Base-by-base conservation (phyloP, 1,140 invertebrate genomes). In the Trialeurodes vaporariorum region DNA sequence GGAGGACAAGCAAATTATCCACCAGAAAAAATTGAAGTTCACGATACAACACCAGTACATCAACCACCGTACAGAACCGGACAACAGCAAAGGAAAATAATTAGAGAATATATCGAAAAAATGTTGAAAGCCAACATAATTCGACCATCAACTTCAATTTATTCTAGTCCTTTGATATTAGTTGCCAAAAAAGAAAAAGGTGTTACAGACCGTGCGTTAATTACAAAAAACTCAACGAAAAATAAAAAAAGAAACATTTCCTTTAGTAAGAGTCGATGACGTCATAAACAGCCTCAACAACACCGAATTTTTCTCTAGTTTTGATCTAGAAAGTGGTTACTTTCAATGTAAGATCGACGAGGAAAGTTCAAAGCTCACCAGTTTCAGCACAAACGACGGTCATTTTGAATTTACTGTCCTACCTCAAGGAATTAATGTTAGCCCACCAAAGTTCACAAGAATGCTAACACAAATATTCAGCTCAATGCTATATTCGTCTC, bases 221-320 rank as follows among this genome's bases (percentile, higher is more conserved):
- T n/a, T n/a, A n/a, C n/a, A n/a, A n/a, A n/a, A n/a, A n/a, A n/a
- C n/a, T n/a, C n/a, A n/a, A n/a, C n/a, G n/a, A n/a, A n/a, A n/a
- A n/a, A n/a, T n/a, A n/a, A n/a, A n/a, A n/a, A n/a, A n/a, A n/a
- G 82, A 85, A 71, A 73, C 70, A 58, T 85, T 79, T 72, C 83
- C 84, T 0, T 62, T 86, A 12, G 82, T 83, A 13, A 69, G 78
- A 17, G 83, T 84, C 17, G 74, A 76, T 5, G 80, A 83, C 22
- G 78, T 78, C 25, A 64, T 80, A 64, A 77, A 83, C 69, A 74
- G 76, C 27, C 64, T 84, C 21, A 76, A 76, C 1, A 77, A 77
- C n/a, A 73, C 75, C 49, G 75, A 73, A 63, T 81, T 77, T 70
- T 84, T 83, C 69, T 73, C 76, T 1, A 77, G 77, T 1, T 67